Evolutionary conservation across 2,888 invertebrate genomes (phyloP), one percentile per base, ranked within the genome.

Genomic region (Chalcis sispes): DNA sequence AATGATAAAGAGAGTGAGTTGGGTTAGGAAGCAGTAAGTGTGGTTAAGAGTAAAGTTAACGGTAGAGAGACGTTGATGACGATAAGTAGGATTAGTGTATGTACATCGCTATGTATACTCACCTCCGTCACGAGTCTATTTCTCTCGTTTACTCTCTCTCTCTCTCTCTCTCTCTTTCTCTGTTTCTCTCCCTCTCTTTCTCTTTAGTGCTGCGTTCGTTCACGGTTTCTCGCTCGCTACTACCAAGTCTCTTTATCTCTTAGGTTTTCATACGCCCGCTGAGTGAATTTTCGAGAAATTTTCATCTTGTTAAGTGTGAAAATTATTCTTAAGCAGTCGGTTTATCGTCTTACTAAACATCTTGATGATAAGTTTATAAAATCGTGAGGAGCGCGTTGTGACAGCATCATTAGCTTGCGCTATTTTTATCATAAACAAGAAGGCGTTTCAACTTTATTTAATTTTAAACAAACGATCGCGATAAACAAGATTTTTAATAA

Each of bases 11-110:
- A 27, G 20, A n/a, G n/a, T n/a, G n/a, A n/a, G n/a, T n/a, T n/a
- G n/a, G n/a, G n/a, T n/a, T n/a, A 70, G 40, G 69, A 69, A 48
- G 52, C 23, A 59, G 77, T 62, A 77, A 72, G 67, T 70, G 72
- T 69, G 58, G 75, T 80, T 75, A 71, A 74, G 77, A 79, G 81
- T 78, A 79, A 82, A 83, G 83, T 83, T 82, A 79, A 79, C 71
- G 71, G 74, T 71, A 64, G 72, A 67, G 46, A 81, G 78, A 80
- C 78, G 77, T 75, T 72, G 77, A 70, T 77, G 62, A 50, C 62
- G 80, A n/a, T 81, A 82, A 84, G 82, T 82, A 82, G 79, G 82
- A 84, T 83, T 84, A 84, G 82, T 82, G 80, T 80, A 64, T 58
- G 64, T 75, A 64, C 64, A 66, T 40, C 32, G 48, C 50, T 61